A percentile compares a stretch with the other conserved stretches of the same genome.
phyloP scores from a whole-genome alignment of 2,113 vertebrate species.

The Neoarius graeffei region DNA sequence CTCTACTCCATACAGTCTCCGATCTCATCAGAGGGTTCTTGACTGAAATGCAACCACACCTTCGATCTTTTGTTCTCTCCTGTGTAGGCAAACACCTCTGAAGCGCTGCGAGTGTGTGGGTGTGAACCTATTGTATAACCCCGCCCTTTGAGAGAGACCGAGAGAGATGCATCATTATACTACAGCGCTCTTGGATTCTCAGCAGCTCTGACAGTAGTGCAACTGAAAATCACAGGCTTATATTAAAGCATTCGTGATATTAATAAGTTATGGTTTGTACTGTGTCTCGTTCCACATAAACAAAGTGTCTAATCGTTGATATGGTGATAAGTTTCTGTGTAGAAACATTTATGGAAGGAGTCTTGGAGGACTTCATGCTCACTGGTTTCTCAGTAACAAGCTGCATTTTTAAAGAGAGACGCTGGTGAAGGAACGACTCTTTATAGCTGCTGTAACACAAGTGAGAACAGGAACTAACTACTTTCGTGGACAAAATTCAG shows the following conservation, averaged over 20 bases:
- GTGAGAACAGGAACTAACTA: too few species aligned
- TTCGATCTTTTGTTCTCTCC: constrained; percentile 1
- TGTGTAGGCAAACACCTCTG: constrained; percentile 1
- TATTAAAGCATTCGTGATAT: not conserved
- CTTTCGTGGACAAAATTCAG: too few species aligned
- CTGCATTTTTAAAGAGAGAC: too few species aligned
- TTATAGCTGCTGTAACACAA: too few species aligned
- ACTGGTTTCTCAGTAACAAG: not conserved
- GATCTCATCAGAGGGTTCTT: not conserved
- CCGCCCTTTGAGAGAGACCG: not conserved
- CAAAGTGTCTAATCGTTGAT: not conserved
- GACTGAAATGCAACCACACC: constrained; percentile 18
- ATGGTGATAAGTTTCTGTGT: not conserved
- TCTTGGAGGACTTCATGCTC: not conserved
- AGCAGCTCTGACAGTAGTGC: not conserved
- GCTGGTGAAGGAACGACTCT: too few species aligned
- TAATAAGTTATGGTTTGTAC: not conserved
- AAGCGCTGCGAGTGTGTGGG: not conserved
- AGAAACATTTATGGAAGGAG: not conserved
- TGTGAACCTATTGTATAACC: not conserved
- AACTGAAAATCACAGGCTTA: not conserved
- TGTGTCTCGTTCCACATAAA: not conserved
- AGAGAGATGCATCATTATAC: not conserved
- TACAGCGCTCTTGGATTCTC: not conserved
- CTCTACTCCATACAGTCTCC: not conserved